Percentiles rank a stretch among this genome's conserved stretches.
These are phyloP conservation scores for Oxyteleia sp. DNA, from an alignment of 2,888 invertebrate genomes.

Conservation along the genomic window DNA sequence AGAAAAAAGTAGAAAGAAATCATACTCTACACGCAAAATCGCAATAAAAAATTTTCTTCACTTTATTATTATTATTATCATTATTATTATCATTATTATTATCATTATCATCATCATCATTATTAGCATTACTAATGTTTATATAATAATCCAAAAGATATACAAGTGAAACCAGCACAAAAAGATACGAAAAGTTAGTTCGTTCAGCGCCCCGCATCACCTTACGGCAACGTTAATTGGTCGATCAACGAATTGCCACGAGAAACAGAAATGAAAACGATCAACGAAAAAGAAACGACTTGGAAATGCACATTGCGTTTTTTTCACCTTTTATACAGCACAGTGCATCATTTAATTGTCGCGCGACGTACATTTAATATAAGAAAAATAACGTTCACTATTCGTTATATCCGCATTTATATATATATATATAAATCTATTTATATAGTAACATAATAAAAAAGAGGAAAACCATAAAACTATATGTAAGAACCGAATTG, in stretches of 20 bases:
- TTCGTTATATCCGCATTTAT: slow-evolving; percentile 35
- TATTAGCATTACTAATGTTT: slow-evolving; percentile 18
- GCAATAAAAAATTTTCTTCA: not conserved
- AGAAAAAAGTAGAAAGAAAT: slow-evolving; percentile 15
- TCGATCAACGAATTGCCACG: slow-evolving; percentile 25
- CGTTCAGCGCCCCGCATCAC: not conserved
- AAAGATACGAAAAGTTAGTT: slow-evolving; percentile 37
- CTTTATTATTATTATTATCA: slow-evolving; percentile 23
- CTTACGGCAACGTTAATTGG: slow-evolving; percentile 24
- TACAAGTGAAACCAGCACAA: slow-evolving; percentile 15
- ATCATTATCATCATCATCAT: no score
- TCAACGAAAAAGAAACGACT: slow-evolving; percentile 2
- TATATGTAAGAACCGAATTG: slow-evolving; percentile 60
- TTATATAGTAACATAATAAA: slow-evolving; percentile 52
- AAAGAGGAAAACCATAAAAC: slow-evolving; percentile 52
- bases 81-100: slow-evolving; percentile 37
- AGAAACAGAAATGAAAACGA: not conserved
- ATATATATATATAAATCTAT: slow-evolving; percentile 48
- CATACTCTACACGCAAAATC: not conserved
- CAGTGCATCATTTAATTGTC: slow-evolving; percentile 49
- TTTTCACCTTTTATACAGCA: slow-evolving; percentile 35
- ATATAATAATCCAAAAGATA: slow-evolving; percentile 39
- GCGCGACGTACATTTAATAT: slow-evolving; percentile 50
- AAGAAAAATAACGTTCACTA: slow-evolving; percentile 51
- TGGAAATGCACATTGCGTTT: slow-evolving; percentile 28